Percentiles rank a stretch among this genome's conserved stretches.
Conservation (phyloP, 2,888 invertebrate genomes). For the Thysanoteuthis rhombus region DNA sequence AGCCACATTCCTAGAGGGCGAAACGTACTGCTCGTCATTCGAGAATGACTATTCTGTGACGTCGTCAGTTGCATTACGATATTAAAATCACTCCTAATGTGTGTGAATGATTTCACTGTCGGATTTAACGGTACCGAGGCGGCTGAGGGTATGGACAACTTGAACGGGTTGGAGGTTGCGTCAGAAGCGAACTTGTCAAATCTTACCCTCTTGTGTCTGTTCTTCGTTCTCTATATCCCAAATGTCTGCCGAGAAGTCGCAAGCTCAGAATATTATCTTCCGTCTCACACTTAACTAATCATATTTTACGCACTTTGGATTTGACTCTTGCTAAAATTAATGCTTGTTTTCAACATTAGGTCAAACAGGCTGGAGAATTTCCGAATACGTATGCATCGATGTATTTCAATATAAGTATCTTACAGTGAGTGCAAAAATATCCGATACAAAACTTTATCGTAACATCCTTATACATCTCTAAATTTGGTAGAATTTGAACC, state of each 20-base stretch:
- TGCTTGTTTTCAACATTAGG: background rate
- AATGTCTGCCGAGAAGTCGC: background rate
- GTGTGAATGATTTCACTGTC: background rate
- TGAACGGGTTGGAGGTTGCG: background rate
- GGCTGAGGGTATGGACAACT: background rate
- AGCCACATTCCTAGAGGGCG: background rate
- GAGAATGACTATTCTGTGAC: background rate
- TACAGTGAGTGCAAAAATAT: too few relatives aligned
- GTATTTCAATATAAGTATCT: too few relatives aligned
- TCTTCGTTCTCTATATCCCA: background rate
- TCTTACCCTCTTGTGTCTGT: background rate
- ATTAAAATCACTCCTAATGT: background rate
- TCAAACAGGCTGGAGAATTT: background rate
- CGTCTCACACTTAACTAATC: background rate
- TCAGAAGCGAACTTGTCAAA: background rate
- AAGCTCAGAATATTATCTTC: background rate
- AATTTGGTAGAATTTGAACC: too few relatives aligned
- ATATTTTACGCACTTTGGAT: background rate
- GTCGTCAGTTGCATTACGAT: background rate
- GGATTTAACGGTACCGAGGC: background rate
- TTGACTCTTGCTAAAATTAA: background rate
- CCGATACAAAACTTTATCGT: too few relatives aligned
- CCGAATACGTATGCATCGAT: too few relatives aligned
- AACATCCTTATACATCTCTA: too few relatives aligned
- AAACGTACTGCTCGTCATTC: background rate